Percentiles rank a stretch among this genome's conserved stretches.
Evolutionary conservation across 2,113 vertebrate genomes (phyloP).

Genomic region (Phalacrocorax aristotelis): DNA sequence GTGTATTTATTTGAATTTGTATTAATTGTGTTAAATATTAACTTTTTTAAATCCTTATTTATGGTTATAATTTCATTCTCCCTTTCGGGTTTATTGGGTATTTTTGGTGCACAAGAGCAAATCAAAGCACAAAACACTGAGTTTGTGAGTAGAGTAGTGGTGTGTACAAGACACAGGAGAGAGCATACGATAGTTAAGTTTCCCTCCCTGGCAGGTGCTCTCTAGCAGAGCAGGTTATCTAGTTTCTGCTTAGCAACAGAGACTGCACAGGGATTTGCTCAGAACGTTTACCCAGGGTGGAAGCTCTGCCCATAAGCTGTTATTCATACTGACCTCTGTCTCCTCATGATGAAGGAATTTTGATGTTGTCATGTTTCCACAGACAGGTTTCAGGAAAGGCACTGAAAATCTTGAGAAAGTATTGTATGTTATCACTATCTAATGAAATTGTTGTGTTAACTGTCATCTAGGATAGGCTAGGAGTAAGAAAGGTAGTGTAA

Average conservation of each 20-base stretch:
- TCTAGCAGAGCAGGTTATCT: slow-evolving; percentile 5
- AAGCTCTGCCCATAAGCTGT: not conserved
- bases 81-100: not conserved
- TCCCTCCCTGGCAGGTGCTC: not conserved
- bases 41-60: not conserved
- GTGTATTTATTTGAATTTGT: not conserved
- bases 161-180: not conserved
- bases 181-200: not conserved
- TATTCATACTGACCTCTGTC: not conserved
- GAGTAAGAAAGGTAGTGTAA: not conserved
- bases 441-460: not conserved
- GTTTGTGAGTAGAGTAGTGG: not conserved
- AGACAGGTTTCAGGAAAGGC: not conserved
- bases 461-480: not conserved
- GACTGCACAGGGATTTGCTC: not conserved
- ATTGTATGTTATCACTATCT: not conserved
- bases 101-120: not conserved
- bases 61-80: not conserved
- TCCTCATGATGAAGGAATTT: not conserved
- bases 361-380: not conserved
- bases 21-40: not conserved
- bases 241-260: slow-evolving; percentile 19
- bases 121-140: not conserved
- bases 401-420: not conserved
- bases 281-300: not conserved